Evolutionary conservation across 2,888 invertebrate species (phyloP).

Genomic region (Dioctria rufipes): DNA sequence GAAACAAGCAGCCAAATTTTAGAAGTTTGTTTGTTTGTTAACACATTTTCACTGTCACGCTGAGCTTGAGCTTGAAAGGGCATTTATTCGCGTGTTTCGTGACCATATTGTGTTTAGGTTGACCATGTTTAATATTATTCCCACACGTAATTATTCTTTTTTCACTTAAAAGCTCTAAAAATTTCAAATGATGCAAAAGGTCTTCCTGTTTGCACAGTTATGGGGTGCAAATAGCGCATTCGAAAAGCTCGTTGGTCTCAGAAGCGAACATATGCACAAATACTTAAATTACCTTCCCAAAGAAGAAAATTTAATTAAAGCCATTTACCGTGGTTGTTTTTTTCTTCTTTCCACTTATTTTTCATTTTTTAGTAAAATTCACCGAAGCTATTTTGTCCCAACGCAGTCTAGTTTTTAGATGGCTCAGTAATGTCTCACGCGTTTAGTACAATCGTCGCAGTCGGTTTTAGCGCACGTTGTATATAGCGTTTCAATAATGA

Average conservation of each 20-base stretch:
- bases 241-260: constrained; percentile 23
- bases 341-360: constrained; percentile 15
- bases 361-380: not conserved
- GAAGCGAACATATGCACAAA: not conserved
- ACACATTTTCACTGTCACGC: too few species aligned
- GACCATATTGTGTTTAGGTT: too few species aligned
- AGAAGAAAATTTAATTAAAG: constrained; percentile 42
- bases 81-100: too few species aligned
- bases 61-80: too few species aligned
- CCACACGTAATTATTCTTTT: not conserved
- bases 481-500: constrained; percentile 9
- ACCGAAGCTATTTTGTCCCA: not conserved
- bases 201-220: not conserved
- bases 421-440: constrained; percentile 35
- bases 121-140: constrained; percentile 6
- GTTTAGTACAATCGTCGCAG: not conserved
- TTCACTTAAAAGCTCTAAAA: not conserved
- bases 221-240: not conserved
- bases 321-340: constrained; percentile 25
- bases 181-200: not conserved
- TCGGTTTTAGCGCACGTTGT: constrained; percentile 12
- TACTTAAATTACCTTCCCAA: not conserved
- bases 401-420: constrained; percentile 22
- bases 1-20: too few species aligned
- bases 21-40: too few species aligned